A percentile compares a stretch with the other conserved stretches of the same genome.
Evolutionary conservation across 2,888 invertebrate species (phyloP).

Genomic region (Prosapia bicincta): DNA sequence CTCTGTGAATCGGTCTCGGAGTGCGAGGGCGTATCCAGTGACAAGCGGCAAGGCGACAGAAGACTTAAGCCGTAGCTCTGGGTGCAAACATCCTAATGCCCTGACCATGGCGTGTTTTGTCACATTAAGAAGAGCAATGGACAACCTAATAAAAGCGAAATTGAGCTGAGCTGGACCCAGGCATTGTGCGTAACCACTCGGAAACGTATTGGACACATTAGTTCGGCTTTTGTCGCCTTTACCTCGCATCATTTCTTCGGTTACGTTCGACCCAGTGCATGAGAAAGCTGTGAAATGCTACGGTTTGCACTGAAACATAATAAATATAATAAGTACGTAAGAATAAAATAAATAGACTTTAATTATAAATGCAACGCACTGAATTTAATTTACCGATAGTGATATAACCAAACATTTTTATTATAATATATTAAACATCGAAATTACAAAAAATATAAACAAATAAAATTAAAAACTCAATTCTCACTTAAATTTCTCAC

Average conservation of each 20-base stretch:
- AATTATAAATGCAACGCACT: no score
- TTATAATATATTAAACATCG: no score
- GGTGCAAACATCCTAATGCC: background rate
- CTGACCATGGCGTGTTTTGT: background rate
- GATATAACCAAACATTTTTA: no score
- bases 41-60: background rate
- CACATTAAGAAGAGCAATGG: background rate
- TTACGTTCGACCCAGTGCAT: background rate
- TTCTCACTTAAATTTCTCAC: no score
- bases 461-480: no score
- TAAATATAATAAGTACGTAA: no score
- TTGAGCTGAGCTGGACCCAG: background rate
- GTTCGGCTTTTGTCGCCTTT: background rate
- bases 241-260: background rate
- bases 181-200: background rate
- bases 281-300: background rate
- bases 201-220: background rate
- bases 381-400: no score
- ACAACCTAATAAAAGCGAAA: constrained; percentile 2
- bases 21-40: background rate
- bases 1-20: background rate
- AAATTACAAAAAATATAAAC: no score
- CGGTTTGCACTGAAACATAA: no score
- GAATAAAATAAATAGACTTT: no score
- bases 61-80: background rate